These are phyloP conservation scores for Metalampra italica DNA, from an alignment of 2,888 invertebrate genomes.

Conservation along the genomic window DNA sequence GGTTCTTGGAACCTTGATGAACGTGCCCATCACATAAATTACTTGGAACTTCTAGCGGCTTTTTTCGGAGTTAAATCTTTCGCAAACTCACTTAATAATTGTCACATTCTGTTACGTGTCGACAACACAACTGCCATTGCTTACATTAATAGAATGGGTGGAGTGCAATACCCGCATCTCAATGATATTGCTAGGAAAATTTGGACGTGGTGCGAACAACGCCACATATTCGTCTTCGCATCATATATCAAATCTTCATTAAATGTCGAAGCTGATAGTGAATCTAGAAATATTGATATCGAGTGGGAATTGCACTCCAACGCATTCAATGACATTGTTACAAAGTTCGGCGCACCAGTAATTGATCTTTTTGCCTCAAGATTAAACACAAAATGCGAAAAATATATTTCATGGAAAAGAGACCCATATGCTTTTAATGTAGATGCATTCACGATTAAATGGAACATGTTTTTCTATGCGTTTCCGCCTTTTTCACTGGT, in stretches of 20 bases:
- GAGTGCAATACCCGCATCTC: background rate
- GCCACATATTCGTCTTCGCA: background rate
- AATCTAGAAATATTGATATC: background rate
- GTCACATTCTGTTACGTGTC: background rate
- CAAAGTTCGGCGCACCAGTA: background rate
- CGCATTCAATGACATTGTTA: background rate
- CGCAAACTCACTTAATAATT: background rate
- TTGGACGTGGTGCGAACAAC: background rate
- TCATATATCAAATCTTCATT: background rate
- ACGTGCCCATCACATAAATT: background rate
- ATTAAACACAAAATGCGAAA: background rate
- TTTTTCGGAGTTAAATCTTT: background rate
- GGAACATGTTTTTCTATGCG: background rate
- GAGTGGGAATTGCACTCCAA: background rate
- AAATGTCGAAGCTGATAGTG: background rate
- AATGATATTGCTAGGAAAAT: background rate
- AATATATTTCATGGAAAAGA: background rate
- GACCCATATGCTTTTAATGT: too few relatives aligned
- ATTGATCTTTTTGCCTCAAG: background rate
- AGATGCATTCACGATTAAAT: too few relatives aligned
- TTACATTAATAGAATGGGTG: background rate
- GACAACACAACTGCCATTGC: background rate
- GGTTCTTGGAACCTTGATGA: background rate
- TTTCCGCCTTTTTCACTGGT: background rate
- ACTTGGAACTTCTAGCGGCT: background rate